Evolutionary conservation across 1,140 invertebrate genomes (phyloP), one percentile per base, ranked within the genome.

Genomic region (Drosophila punjabiensis): DNA sequence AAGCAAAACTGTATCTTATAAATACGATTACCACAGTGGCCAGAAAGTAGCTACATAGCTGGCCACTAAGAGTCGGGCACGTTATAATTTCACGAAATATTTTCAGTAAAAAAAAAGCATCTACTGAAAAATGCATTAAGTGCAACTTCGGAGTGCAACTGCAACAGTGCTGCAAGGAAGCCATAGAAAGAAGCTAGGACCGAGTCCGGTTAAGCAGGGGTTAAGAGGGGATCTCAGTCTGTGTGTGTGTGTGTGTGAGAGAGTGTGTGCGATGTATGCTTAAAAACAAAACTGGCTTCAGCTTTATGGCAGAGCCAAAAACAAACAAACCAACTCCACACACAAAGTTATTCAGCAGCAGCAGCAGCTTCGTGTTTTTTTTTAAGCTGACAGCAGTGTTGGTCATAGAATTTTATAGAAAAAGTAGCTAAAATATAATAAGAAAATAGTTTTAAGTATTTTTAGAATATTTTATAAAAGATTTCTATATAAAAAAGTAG

Each of bases 41-140:
- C 53, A 16, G 52, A 18, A 33, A 33, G 52, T 18, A 32, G 52
- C 50, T 41, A 47, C 20, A 16, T 45, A 58, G 64, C 52, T 73
- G 61, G 67, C 47, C 67, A 68, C 68, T 82, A 66, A 45, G 64
- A 63, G 78, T 43, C 60, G 50, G 62, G 67, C 75, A 88, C 73
- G 85, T 89, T 89, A 89, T 89, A 89, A 89, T 89, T 89, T 89
- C 61, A 90, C 82, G 79, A 89, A 90, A 89, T 89, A 89, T 89
- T 89, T 89, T 85, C 79, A 90, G 76, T 79, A 68, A 87, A 87
- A 87, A n/a, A n/a, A 86, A 80, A 86, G 76, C 76, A 88, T 79
- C 83, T 87, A 88, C 83, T 87, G 84, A 87, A 88, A 88, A 88
- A 88, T 89, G 85, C 84, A 88, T 88, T 81, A 89, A 88, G 85